Conservation (phyloP, 2,888 invertebrate species). For the Boloria selene region DNA sequence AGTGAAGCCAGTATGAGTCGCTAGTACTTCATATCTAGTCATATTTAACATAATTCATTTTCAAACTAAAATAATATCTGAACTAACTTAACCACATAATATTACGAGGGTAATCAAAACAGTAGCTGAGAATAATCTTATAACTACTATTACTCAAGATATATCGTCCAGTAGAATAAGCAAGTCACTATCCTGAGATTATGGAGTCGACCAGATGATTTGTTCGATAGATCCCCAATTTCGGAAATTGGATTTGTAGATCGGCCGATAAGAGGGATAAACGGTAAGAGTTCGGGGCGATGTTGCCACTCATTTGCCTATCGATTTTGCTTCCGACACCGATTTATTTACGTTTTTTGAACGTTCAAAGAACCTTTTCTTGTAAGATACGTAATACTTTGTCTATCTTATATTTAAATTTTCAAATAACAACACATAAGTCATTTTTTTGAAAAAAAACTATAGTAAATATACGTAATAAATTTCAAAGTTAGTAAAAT, state of each 20-base stretch:
- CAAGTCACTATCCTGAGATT: slow-evolving; percentile 49
- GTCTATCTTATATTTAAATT: too few species aligned
- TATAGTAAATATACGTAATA: too few species aligned
- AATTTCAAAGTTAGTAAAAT: too few species aligned
- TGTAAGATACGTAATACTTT: background rate
- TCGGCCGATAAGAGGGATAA: slow-evolving; percentile 65
- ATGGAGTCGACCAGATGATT: slow-evolving; percentile 80
- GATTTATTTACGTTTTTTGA: slow-evolving; percentile 57
- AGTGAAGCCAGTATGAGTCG: too few species aligned
- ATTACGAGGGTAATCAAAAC: too few species aligned
- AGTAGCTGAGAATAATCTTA: background rate
- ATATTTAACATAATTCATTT: too few species aligned
- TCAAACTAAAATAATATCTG: too few species aligned
- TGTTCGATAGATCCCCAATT: slow-evolving; percentile 83
- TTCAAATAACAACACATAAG: too few species aligned
- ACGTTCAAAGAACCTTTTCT: slow-evolving; percentile 38
- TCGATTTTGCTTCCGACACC: slow-evolving; percentile 64
- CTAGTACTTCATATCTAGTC: too few species aligned
- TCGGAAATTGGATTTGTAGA: slow-evolving; percentile 84
- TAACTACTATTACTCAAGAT: slow-evolving; percentile 1
- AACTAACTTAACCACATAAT: too few species aligned
- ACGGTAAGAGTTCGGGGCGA: slow-evolving; percentile 49
- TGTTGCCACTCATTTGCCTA: slow-evolving; percentile 80
- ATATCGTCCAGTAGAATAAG: slow-evolving; percentile 19
- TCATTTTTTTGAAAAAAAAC: too few species aligned